Conservation (phyloP, 2,888 invertebrate species). For the Pollenia amentaria region DNA sequence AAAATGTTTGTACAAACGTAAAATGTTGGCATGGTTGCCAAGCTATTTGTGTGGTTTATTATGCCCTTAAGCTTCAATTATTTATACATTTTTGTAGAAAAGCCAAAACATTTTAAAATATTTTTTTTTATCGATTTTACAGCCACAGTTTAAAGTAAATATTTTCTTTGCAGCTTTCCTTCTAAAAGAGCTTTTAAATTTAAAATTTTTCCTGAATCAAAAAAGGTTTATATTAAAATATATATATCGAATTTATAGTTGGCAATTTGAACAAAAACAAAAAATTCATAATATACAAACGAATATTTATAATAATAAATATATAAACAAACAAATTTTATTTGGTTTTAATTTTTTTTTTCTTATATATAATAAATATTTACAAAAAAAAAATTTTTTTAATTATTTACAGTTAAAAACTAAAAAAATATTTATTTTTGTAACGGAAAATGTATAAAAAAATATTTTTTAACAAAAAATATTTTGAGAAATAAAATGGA, state of each 20-base stretch:
- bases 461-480: constrained; percentile 56
- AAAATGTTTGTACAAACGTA: too few species aligned
- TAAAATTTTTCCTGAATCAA: constrained; percentile 1
- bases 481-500: constrained; percentile 59
- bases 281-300: constrained; percentile 26
- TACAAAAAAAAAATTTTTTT: constrained; percentile 76
- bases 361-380: constrained; percentile 76
- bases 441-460: constrained; percentile 75
- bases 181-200: constrained; percentile 15
- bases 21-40: too few species aligned
- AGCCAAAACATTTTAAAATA: background rate
- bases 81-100: background rate
- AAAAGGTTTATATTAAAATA: background rate
- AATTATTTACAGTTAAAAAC: constrained; percentile 83
- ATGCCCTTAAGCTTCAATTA: background rate
- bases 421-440: constrained; percentile 31
- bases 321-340: constrained; percentile 75
- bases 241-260: constrained; percentile 76
- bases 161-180: background rate
- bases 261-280: constrained; percentile 78
- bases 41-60: too few species aligned
- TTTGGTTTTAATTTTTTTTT: constrained; percentile 57
- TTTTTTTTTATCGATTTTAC: background rate
- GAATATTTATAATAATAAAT: constrained; percentile 69
- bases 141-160: background rate